Percentiles rank a stretch among this genome's conserved stretches.
phyloP scores from a whole-genome alignment of 2,797 vertebrate genomes.

The Scarus forsteni region DNA sequence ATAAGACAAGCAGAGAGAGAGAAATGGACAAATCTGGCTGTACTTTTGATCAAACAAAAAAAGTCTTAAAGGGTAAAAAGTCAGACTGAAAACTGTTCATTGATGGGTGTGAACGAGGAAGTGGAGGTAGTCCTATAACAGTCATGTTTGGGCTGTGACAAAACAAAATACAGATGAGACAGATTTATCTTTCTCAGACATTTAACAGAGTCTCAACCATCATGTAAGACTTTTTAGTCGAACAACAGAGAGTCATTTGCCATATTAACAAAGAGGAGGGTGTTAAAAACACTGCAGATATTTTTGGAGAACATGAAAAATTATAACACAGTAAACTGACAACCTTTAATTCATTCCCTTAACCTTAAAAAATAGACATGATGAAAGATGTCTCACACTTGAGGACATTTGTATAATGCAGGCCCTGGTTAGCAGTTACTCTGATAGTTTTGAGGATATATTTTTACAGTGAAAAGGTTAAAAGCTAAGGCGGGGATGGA shows the following conservation, averaged over 20 bases:
- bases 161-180: slow-evolving; percentile 7
- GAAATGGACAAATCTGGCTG: slow-evolving; percentile 39
- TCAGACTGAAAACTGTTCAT: slow-evolving; percentile 38
- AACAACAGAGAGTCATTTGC: slow-evolving; percentile 11
- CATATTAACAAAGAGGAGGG: slow-evolving; percentile 33
- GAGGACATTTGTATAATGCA: background rate
- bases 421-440: slow-evolving; percentile 14
- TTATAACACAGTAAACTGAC: slow-evolving; percentile 22
- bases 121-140: slow-evolving; percentile 76
- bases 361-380: slow-evolving; percentile 23
- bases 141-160: slow-evolving; percentile 60
- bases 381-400: too few species aligned
- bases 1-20: slow-evolving; percentile 40
- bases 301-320: slow-evolving; percentile 36
- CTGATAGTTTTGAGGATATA: slow-evolving; percentile 24
- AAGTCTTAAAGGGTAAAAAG: slow-evolving; percentile 11
- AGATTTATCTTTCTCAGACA: slow-evolving; percentile 11
- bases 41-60: slow-evolving; percentile 50
- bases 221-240: slow-evolving; percentile 22
- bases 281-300: slow-evolving; percentile 56
- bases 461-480: slow-evolving; percentile 39
- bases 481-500: slow-evolving; percentile 67
- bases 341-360: slow-evolving; percentile 26
- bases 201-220: slow-evolving; percentile 5
- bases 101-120: slow-evolving; percentile 41